These are phyloP conservation scores for Potorous gilbertii DNA, from an alignment of 2,797 vertebrate species.

Conservation along the genomic window DNA sequence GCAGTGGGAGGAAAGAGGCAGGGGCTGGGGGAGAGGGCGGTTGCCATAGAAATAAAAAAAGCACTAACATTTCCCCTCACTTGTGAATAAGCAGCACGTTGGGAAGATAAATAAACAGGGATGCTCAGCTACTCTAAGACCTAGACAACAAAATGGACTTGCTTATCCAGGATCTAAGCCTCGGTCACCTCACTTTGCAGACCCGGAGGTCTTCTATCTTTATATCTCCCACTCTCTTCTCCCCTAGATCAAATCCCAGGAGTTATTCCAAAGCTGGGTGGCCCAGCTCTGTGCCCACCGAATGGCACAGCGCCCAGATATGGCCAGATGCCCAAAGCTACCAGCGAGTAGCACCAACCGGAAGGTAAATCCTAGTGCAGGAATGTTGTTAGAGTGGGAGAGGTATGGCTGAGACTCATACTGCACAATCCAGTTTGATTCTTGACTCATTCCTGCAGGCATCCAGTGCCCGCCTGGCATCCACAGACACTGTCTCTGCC, in stretches of 20 bases:
- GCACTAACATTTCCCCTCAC: background rate
- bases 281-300: conserved; percentile 92
- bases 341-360: background rate
- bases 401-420: background rate
- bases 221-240: fast-evolving
- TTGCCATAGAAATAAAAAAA: background rate
- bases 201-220: background rate
- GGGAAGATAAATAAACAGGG: background rate
- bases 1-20: background rate
- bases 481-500: conserved; percentile 76
- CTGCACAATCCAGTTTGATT: background rate
- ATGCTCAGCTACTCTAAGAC: background rate
- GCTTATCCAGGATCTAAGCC: background rate
- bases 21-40: background rate
- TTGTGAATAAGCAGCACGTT: background rate
- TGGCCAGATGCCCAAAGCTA: conserved; percentile 63
- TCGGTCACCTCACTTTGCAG: background rate
- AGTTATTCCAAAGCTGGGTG: conserved; percentile 93
- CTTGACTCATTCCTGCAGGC: conserved; percentile 64
- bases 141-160: background rate
- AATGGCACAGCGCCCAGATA: conserved; percentile 86
- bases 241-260: conserved; percentile 90
- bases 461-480: conserved; percentile 76
- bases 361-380: background rate
- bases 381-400: conserved; percentile 9